Evolutionary conservation across 2,888 invertebrate genomes (phyloP).

Genomic region (Gisinianus flammeolus): DNA sequence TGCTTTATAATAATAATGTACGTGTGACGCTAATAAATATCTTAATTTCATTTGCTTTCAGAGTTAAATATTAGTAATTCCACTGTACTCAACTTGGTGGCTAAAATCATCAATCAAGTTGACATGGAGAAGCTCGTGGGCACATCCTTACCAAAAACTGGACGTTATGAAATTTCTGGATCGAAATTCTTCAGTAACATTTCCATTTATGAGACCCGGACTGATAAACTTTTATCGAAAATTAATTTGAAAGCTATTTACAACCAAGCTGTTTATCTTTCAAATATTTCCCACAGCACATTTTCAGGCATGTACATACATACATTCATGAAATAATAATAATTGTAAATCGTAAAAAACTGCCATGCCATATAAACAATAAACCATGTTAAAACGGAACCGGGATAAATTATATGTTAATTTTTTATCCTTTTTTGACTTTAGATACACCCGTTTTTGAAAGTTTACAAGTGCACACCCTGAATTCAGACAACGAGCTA

Average conservation of each 20-base stretch:
- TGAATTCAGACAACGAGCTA: background rate
- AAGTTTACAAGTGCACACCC: background rate
- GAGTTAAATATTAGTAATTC: constrained; percentile 6
- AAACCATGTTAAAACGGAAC: too few relatives aligned
- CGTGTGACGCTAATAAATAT: too few relatives aligned
- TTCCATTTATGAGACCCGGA: background rate
- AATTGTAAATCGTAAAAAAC: too few relatives aligned
- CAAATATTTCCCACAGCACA: constrained; percentile 4
- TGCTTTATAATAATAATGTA: too few relatives aligned
- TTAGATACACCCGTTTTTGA: constrained; percentile 11
- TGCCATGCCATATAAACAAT: too few relatives aligned
- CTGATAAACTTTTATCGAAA: constrained; percentile 17
- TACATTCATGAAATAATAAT: too few relatives aligned
- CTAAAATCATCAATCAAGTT: constrained; percentile 29
- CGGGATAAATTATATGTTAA: constrained; percentile 6
- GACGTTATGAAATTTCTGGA: background rate
- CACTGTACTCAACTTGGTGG: background rate
- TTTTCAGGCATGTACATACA: background rate
- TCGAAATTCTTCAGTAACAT: constrained; percentile 11
- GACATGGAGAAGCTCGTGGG: constrained; percentile 16
- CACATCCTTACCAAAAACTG: constrained; percentile 14
- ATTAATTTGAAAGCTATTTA: constrained; percentile 38
- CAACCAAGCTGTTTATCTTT: constrained; percentile 31
- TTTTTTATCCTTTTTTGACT: background rate
- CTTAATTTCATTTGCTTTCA: background rate